Evolutionary conservation across 1,140 invertebrate genomes (phyloP), one percentile per base, ranked within the genome.

Genomic region (Lepidurus apus): DNA sequence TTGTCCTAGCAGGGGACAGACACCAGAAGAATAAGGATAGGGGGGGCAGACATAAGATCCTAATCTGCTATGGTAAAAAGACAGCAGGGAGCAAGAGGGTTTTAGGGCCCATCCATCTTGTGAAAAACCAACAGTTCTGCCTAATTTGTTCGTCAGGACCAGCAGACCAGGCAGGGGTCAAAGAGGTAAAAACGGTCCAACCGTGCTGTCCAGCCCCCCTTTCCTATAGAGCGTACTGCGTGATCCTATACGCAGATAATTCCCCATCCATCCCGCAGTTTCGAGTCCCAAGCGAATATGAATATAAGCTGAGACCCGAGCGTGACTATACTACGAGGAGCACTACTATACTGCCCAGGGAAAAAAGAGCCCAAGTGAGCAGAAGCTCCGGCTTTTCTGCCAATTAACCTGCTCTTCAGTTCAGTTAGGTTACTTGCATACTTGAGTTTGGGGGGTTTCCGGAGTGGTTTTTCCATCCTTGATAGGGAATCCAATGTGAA

Each of bases 71-170:
- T 65, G 53, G 53, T 65, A 65, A 65, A 65, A 21, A 65, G 53
- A 21, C 53, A 65, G 53, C 53, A 65, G 53, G 53, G 53, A 65
- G 53, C 53, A 65, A 65, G 53, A 65, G 53, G 53, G 53, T 65
- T 65, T 65, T 65, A 65, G 53, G 53, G 53, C 53, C 53, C 53
- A 65, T 65, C 53, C 53, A 65, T 65, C 53, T 65, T 65, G 53
- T 65, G 53, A 65, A 65, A 65, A 65, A 65, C 53, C 53, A 65
- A 65, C 53, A 65, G 53, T 21, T 65, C 53, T 65, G 53, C 53
- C 53, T 65, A 65, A 65, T 65, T 65, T 65, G 53, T 65, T 65
- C 53, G 53, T 65, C 53, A 65, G 53, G 53, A 65, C 53, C 53
- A 65, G 53, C 53, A 65, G 53, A 65, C 53, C 53, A 65, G 53